phyloP scores from a whole-genome alignment of 1,140 invertebrate genomes.

The Drosophila bifasciata region DNA sequence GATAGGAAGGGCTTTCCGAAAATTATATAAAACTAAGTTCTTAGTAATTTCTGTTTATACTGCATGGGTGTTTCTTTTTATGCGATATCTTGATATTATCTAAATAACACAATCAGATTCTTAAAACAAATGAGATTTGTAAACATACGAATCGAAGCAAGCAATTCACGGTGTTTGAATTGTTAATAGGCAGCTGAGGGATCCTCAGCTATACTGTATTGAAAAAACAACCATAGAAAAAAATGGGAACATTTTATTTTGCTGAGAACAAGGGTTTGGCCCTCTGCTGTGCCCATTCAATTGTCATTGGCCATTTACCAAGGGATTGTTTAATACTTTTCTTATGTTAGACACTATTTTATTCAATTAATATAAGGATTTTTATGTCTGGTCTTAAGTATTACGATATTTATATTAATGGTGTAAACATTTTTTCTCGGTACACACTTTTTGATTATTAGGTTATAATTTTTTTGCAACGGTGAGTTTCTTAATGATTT shows the following conservation, averaged over 20 bases:
- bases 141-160: constrained; percentile 12
- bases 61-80: constrained; percentile 3
- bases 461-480: background rate
- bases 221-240: background rate
- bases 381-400: constrained; percentile 16
- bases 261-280: no score
- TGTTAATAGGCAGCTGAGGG: no score
- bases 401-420: constrained; percentile 19
- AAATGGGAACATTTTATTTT: background rate
- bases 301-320: constrained; percentile 21
- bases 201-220: no score
- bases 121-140: constrained; percentile 39
- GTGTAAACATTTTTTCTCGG: constrained; percentile 35
- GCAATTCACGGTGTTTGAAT: constrained; percentile 9
- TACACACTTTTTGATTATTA: constrained; percentile 17
- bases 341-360: constrained; percentile 76
- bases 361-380: constrained; percentile 30
- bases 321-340: constrained; percentile 53
- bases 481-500: no score
- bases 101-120: constrained; percentile 13
- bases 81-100: constrained; percentile 5
- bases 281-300: no score
- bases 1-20: background rate
- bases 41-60: constrained; percentile 7
- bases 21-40: constrained; percentile 2